Percentiles rank a stretch among this genome's conserved stretches.
Evolutionary conservation across 2,888 invertebrate genomes (phyloP).

Genomic region (Scaptomyza cyrtandrae): DNA sequence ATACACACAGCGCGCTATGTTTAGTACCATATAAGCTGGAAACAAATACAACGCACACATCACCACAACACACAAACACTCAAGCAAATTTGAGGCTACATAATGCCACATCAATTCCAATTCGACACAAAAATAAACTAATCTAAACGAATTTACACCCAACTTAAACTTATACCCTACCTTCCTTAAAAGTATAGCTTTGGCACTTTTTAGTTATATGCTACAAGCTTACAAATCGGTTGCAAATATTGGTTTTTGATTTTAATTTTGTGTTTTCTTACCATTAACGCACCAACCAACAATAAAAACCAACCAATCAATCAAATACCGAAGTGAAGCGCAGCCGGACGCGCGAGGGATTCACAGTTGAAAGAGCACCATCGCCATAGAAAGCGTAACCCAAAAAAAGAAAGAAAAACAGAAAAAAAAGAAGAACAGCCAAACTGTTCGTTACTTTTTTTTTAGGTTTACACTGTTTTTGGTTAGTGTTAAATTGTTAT

Average conservation of each 20-base stretch:
- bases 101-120: conserved; percentile 37
- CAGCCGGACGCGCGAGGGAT: conserved; percentile 91
- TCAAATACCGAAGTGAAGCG: conserved; percentile 87
- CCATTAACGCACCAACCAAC: conserved; percentile 70
- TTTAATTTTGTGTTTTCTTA: conserved; percentile 61
- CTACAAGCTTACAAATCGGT: conserved; percentile 61
- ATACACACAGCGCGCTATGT: conserved; percentile 60
- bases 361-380: conserved; percentile 87
- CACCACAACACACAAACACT: conserved; percentile 27
- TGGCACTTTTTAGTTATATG: conserved; percentile 35
- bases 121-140: conserved; percentile 18
- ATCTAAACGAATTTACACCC: conserved; percentile 3
- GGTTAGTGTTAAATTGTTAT: conserved; percentile 60
- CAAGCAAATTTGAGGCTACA: conserved; percentile 20
- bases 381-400: conserved; percentile 81
- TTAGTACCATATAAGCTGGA: conserved; percentile 51
- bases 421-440: conserved; percentile 39
- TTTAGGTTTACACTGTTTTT: conserved; percentile 57
- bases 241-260: conserved; percentile 59
- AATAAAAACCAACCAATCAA: conserved; percentile 43
- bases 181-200: conserved; percentile 28
- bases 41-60: conserved; percentile 43
- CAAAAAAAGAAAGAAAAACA: conserved; percentile 4
- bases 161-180: conserved; percentile 5
- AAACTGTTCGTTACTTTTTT: conserved; percentile 39